These are phyloP conservation scores for Syngnathus floridae DNA, from an alignment of 2,113 vertebrate genomes.

Conservation along the genomic window DNA sequence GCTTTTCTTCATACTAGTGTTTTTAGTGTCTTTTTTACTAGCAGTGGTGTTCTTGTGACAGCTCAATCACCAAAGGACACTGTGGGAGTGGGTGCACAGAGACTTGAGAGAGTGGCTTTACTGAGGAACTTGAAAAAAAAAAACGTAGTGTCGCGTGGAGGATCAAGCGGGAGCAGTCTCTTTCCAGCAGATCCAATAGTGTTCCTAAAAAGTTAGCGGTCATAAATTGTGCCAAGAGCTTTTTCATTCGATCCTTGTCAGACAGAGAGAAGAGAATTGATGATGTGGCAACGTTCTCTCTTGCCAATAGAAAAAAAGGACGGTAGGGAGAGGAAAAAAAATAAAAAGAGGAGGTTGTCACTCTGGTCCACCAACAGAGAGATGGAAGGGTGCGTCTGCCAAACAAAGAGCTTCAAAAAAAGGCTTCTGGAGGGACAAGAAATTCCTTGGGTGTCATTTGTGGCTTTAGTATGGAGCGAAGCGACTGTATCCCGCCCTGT, in stretches of 20 bases:
- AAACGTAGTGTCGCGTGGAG: slow-evolving; percentile 26
- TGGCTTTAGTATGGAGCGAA: slow-evolving; percentile 70
- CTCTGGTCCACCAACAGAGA: slow-evolving; percentile 42
- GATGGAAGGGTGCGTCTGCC: slow-evolving; percentile 49
- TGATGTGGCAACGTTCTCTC: slow-evolving; percentile 48
- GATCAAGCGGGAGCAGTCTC: slow-evolving; percentile 35
- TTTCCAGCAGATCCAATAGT: slow-evolving; percentile 35
- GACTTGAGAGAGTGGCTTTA: slow-evolving; percentile 24
- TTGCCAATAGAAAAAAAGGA: slow-evolving; percentile 25
- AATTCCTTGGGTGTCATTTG: slow-evolving; percentile 44
- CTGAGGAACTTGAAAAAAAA: slow-evolving; percentile 8
- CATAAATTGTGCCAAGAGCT: slow-evolving; percentile 30
- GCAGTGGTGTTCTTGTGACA: slow-evolving; percentile 22
- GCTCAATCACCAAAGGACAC: slow-evolving; percentile 17
- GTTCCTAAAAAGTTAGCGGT: slow-evolving; percentile 32
- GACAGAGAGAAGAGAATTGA: slow-evolving; percentile 35
- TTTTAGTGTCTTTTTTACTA: slow-evolving; percentile 24
- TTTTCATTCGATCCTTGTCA: slow-evolving; percentile 31
- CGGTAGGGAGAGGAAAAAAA: background rate
- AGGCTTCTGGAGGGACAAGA: slow-evolving; percentile 39
- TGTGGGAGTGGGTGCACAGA: slow-evolving; percentile 11
- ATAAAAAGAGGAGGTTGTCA: slow-evolving; percentile 23
- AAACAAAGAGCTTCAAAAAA: slow-evolving; percentile 45
- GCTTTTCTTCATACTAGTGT: slow-evolving; percentile 35
- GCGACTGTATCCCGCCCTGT: slow-evolving; percentile 71